phyloP scores from a whole-genome alignment of 2,113 vertebrate genomes.

The Argyrosomus japonicus region DNA sequence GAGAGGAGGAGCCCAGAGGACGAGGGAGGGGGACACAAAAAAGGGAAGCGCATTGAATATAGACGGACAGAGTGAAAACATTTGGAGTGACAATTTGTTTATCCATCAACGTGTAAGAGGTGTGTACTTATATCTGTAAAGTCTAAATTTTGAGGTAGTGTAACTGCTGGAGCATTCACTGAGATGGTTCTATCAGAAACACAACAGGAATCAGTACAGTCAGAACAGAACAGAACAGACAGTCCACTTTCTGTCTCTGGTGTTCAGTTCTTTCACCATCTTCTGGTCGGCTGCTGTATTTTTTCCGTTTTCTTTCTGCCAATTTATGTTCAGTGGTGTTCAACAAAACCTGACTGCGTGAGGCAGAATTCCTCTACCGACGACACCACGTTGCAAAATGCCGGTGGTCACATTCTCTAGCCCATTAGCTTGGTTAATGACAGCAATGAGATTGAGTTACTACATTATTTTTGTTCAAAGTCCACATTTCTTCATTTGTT shows the following conservation, averaged over 20 bases:
- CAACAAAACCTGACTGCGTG: neutral
- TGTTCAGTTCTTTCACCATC: slow-evolving; percentile 4
- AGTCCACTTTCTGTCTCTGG: neutral
- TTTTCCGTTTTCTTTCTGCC: neutral
- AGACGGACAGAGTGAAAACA: neutral
- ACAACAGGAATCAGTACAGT: slow-evolving; percentile 89
- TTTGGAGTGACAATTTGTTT: neutral
- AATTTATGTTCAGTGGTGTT: neutral
- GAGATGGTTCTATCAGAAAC: slow-evolving; percentile 92
- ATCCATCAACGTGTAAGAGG: neutral
- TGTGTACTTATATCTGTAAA: too few species aligned
- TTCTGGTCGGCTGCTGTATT: neutral
- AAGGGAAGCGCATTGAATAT: neutral
- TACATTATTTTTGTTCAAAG: neutral
- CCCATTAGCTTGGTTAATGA: neutral
- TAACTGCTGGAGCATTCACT: slow-evolving; percentile 94
- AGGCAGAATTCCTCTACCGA: neutral
- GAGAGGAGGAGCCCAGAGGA: slow-evolving; percentile 27
- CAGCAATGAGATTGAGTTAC: neutral
- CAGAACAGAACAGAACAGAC: neutral
- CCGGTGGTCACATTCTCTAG: neutral
- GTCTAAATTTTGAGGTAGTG: slow-evolving; percentile 84
- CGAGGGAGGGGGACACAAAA: slow-evolving; percentile 1
- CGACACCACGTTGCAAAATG: neutral
- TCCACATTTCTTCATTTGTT: neutral